Evolutionary conservation across 2,888 invertebrate genomes (phyloP), one percentile per base, ranked within the genome.

Genomic region (Deroplatys truncata): DNA sequence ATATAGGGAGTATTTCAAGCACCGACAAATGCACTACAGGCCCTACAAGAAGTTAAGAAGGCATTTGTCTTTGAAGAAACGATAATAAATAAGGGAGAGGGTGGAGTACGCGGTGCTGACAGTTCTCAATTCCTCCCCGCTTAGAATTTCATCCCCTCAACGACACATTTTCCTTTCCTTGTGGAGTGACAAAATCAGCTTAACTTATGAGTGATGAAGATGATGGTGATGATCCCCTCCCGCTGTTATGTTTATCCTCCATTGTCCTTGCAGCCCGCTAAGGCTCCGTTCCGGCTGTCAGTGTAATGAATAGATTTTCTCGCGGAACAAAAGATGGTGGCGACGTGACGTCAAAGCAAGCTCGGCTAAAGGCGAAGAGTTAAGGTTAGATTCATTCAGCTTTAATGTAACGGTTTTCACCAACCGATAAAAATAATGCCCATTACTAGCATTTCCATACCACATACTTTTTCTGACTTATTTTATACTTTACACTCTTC

Each of bases 231-330:
- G n/a, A 13, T 49, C 28, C 49, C 35, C 35, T 43, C 49, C 4
- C 28, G 56, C 16, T 82, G 82, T 16, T 86, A 56, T 86, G 86
- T 82, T 82, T 86, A 86, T 86, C 29, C 82, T 28, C 82, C 86
- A 86, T 82, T 86, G 29, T 29, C 86, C 82, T 28, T 72, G 29
- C 82, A 82, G 28, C 86, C 10, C 86, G 29, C 43, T 49, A 28
- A 85, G 56, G 85, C 85, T 28, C 28, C 85, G 56, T 85, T 43
- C 49, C 85, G 43, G 31, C 56, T 85, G 85, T 85, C 85, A 49
- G 28, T 56, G 86, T 86, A 86, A 86, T 86, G 86, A 86, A 86
- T 86, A 86, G 82, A 86, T 86, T 86, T 72, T 82, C 86, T 86
- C 82, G 15, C 28, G 56, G 86, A 86, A 86, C 86, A 86, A 86